A percentile compares a stretch with the other conserved stretches of the same genome.
Conservation (phyloP, 1,140 invertebrate genomes). For the honey bee (Apis mellifera) region Amel_HAv3.1 CM009939.2:11921001-11921500, state of each 20-base stretch:
- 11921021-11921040: not conserved
- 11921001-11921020: not conserved
- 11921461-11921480: not conserved
- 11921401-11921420: not conserved
- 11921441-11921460: not conserved
- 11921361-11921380: not conserved
- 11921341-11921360: not conserved
- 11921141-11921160: conserved; percentile 1
- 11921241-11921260: too few species aligned
- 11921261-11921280: too few species aligned
- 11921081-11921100: too few species aligned
- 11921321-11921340: not conserved
- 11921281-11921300: too few species aligned
- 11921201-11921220: conserved; percentile 2
- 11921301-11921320: not conserved
- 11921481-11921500: conserved; percentile 20
- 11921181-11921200: not conserved
- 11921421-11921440: not conserved
- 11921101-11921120: not conserved
- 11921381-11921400: not conserved
- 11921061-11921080: too few species aligned
- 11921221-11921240: too few species aligned
- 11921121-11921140: conserved; percentile 24
- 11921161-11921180: not conserved
- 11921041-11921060: not conserved